Percentiles rank a stretch among this genome's conserved stretches.
Conservation (phyloP, 2,797 vertebrate species). For the Sebastes iracundus region DNA sequence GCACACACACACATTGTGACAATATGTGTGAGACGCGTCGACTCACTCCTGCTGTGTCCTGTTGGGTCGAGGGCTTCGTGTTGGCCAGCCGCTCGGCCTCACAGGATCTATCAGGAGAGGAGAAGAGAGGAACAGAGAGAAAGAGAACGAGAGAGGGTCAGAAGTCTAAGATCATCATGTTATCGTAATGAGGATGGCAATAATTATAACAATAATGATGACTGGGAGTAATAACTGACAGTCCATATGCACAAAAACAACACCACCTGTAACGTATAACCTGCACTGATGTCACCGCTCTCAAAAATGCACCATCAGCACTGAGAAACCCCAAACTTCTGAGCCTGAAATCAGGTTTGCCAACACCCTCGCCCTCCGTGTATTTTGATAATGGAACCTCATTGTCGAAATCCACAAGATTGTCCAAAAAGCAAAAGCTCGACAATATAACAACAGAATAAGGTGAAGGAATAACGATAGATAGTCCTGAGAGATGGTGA, state of each 20-base stretch:
- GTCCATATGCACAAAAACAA: not conserved
- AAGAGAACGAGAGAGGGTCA: conserved; percentile 16
- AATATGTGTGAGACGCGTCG: conserved; percentile 25
- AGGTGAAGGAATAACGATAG: conserved; percentile 68
- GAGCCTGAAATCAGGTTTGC: conserved; percentile 31
- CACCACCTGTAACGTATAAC: conserved; percentile 1
- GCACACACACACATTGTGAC: conserved; percentile 3
- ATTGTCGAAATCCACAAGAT: conserved; percentile 55
- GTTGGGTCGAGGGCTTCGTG: conserved; percentile 36
- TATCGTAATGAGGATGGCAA: not conserved
- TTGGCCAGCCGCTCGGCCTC: conserved; percentile 26
- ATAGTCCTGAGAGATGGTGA: conserved; percentile 75
- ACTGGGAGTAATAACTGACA: not conserved
- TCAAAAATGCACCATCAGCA: conserved; percentile 49
- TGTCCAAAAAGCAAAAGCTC: conserved; percentile 41
- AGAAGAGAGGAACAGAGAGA: conserved; percentile 20
- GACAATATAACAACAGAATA: conserved; percentile 42
- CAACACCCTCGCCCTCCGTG: not conserved
- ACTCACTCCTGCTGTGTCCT: conserved; percentile 62
- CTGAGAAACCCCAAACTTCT: conserved; percentile 31
- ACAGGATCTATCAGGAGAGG: conserved; percentile 42
- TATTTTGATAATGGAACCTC: conserved; percentile 55
- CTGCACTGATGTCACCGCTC: not conserved
- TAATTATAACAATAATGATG: not conserved
- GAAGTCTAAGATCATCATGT: conserved; percentile 8